Evolutionary conservation across 2,888 invertebrate species (phyloP).

Genomic region (Zygaena filipendulae): DNA sequence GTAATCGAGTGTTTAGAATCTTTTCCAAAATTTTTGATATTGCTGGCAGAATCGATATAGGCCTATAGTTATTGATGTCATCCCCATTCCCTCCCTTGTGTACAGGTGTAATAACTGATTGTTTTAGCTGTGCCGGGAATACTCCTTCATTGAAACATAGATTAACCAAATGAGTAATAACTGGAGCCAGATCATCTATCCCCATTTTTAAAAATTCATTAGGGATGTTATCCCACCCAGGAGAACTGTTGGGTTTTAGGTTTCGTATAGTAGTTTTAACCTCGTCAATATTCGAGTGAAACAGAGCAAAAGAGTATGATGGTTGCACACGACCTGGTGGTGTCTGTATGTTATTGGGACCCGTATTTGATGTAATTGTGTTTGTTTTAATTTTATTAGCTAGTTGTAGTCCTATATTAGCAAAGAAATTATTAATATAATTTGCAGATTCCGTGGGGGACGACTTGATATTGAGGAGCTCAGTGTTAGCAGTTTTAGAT

Average conservation of each 20-base stretch:
- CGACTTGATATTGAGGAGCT: not conserved
- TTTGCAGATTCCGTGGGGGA: not conserved
- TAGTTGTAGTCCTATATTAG: not conserved
- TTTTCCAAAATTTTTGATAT: slow-evolving; percentile 6
- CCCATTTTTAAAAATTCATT: not conserved
- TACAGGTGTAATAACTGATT: slow-evolving; percentile 9
- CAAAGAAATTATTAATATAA: slow-evolving; percentile 3
- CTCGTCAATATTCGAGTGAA: slow-evolving; percentile 6
- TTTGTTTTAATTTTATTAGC: not conserved
- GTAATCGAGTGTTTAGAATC: slow-evolving; percentile 3
- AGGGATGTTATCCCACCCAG: slow-evolving; percentile 2
- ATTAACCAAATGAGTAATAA: not conserved
- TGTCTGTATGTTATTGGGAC: not conserved
- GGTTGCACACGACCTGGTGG: no score
- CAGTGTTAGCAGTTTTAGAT: not conserved
- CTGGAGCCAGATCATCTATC: not conserved
- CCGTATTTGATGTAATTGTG: not conserved
- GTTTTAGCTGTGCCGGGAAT: not conserved
- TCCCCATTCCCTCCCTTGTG: slow-evolving; percentile 11
- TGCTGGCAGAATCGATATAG: slow-evolving; percentile 8
- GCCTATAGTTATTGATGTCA: slow-evolving; percentile 10
- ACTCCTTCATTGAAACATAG: not conserved
- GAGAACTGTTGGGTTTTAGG: slow-evolving; percentile 2
- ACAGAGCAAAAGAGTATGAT: slow-evolving; percentile 3
- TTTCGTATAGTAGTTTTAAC: slow-evolving; percentile 4